Evolutionary conservation across 2,888 invertebrate genomes (phyloP).

Genomic region (Tigriopus californicus): DNA sequence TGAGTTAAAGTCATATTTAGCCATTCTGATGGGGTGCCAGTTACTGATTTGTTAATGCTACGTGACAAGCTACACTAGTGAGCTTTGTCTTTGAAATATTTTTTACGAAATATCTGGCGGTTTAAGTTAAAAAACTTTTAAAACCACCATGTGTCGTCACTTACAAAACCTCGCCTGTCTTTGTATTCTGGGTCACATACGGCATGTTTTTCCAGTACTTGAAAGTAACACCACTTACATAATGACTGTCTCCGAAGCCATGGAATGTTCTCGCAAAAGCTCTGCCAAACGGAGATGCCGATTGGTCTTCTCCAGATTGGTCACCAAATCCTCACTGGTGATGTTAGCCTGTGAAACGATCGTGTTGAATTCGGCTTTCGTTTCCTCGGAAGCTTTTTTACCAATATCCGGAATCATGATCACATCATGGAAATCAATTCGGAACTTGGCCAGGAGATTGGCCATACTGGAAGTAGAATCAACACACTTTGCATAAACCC

Average conservation of each 20-base stretch:
- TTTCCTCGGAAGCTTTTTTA: conserved; percentile 57
- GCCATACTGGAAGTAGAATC: conserved; percentile 56
- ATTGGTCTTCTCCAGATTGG: conserved; percentile 67
- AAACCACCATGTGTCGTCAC: no score
- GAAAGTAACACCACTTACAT: no score
- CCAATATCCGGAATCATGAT: conserved; percentile 79
- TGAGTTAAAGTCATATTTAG: no score
- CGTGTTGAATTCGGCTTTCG: conserved; percentile 56
- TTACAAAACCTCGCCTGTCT: no score
- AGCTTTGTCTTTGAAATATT: no score
- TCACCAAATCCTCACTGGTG: conserved; percentile 49
- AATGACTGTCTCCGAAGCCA: conserved; percentile 66
- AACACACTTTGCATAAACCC: not conserved
- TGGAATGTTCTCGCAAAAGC: conserved; percentile 57
- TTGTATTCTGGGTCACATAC: no score
- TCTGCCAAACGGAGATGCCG: conserved; percentile 76
- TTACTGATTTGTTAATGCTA: no score
- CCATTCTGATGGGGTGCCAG: no score
- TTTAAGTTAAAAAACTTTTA: no score
- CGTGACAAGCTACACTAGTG: no score
- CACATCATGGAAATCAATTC: conserved; percentile 87
- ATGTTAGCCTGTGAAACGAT: conserved; percentile 36
- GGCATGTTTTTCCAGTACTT: no score
- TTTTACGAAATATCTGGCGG: no score
- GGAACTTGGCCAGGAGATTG: conserved; percentile 79